Conservation (phyloP, 2,113 vertebrate species). For the Salvelinus alpinus region DNA sequence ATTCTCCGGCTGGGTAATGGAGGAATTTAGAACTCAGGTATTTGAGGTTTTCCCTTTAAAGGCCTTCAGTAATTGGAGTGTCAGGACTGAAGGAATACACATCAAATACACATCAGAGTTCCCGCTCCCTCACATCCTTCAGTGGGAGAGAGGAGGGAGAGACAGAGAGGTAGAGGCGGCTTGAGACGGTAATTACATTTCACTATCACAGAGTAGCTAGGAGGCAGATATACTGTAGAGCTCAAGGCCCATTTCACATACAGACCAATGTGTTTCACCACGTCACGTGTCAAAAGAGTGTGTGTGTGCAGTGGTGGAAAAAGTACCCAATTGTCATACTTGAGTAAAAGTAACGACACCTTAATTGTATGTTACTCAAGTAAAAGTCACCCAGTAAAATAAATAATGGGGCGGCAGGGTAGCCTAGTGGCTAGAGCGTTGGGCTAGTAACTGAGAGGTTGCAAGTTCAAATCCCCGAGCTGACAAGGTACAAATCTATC, state of each 20-base stretch:
- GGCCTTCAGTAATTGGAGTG: slow-evolving; percentile 68
- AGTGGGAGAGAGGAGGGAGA: slow-evolving; percentile 18
- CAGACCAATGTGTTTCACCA: slow-evolving; percentile 36
- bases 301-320: neutral
- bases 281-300: neutral
- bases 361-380: no score
- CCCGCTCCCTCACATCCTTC: slow-evolving; percentile 45
- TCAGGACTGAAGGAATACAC: slow-evolving; percentile 55
- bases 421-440: no score
- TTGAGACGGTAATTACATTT: slow-evolving; percentile 68
- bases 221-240: slow-evolving; percentile 31
- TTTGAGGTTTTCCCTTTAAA: slow-evolving; percentile 62
- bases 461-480: no score
- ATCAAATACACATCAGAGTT: slow-evolving; percentile 57
- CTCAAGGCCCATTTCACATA: slow-evolving; percentile 38
- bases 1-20: slow-evolving; percentile 32
- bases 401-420: no score
- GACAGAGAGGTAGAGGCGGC: slow-evolving; percentile 40
- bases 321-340: no score
- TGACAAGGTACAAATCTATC: no score
- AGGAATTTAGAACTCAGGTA: slow-evolving; percentile 58
- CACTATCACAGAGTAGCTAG: slow-evolving; percentile 55
- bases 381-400: no score
- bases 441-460: no score
- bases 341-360: no score